Evolutionary conservation across 2,797 vertebrate species (phyloP).

Genomic region (Alectoris magna): DNA sequence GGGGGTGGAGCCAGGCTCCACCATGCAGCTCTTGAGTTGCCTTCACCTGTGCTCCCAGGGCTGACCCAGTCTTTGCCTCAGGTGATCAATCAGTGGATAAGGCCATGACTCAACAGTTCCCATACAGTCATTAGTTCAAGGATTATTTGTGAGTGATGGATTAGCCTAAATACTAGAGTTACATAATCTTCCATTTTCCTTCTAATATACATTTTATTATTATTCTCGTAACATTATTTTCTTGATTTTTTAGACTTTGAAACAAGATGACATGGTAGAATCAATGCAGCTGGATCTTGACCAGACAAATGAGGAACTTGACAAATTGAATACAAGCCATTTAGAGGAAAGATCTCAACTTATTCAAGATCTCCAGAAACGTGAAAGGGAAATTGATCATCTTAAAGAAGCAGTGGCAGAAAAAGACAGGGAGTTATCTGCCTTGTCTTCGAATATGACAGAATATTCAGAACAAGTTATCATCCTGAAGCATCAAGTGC

Average conservation of each 20-base stretch:
- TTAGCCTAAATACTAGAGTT: neutral
- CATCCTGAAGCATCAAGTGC: slow-evolving; percentile 83
- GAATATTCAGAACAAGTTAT: slow-evolving; percentile 87
- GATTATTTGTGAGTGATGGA: neutral
- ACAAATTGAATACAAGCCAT: slow-evolving; percentile 88
- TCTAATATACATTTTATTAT: neutral
- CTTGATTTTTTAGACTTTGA: slow-evolving; percentile 81
- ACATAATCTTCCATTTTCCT: rapidly evolving
- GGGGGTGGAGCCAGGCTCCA: no score
- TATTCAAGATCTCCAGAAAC: slow-evolving; percentile 90
- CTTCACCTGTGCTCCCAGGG: no score
- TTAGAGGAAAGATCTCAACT: slow-evolving; percentile 90
- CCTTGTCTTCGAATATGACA: slow-evolving; percentile 79
- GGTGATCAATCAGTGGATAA: no score
- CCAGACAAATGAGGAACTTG: slow-evolving; percentile 91
- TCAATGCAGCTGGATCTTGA: slow-evolving; percentile 86
- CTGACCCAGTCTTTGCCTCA: no score
- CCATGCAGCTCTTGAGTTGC: no score
- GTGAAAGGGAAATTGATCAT: slow-evolving; percentile 90
- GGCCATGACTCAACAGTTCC: no score
- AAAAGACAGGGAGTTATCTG: slow-evolving; percentile 86
- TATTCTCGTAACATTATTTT: neutral
- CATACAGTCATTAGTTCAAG: neutral
- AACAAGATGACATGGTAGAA: slow-evolving; percentile 85
- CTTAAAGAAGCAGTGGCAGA: slow-evolving; percentile 86